These are phyloP conservation scores for Gryllus bimaculatus DNA, from an alignment of 1,140 invertebrate genomes.

Conservation along the genomic window DNA sequence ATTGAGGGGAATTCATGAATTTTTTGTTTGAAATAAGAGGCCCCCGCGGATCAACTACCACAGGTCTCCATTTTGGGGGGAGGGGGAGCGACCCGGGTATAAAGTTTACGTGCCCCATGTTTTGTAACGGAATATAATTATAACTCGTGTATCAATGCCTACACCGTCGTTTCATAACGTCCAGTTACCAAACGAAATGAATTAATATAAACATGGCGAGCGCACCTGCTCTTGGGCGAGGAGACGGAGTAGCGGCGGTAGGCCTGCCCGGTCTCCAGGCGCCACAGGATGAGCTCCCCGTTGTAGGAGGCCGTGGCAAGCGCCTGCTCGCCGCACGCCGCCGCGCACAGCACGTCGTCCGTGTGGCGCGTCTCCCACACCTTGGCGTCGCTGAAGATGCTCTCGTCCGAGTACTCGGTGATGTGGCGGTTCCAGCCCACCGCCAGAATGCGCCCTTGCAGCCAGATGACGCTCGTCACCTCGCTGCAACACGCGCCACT, in stretches of 20 bases:
- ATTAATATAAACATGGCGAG: no score
- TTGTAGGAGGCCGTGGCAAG: slow-evolving; percentile 48
- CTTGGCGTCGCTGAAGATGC: not conserved
- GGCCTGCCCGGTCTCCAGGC: slow-evolving; percentile 57
- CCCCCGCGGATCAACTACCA: no score
- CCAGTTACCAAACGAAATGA: no score
- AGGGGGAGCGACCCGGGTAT: no score
- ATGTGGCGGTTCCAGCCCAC: slow-evolving; percentile 60
- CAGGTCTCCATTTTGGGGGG: no score
- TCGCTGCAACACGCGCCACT: slow-evolving; percentile 19
- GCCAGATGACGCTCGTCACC: slow-evolving; percentile 34
- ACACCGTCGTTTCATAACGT: no score
- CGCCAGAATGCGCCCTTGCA: slow-evolving; percentile 48
- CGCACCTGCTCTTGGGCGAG: slow-evolving; percentile 10
- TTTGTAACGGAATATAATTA: no score
- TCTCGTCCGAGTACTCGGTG: slow-evolving; percentile 52
- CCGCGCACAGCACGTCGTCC: slow-evolving; percentile 60
- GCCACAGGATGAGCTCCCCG: slow-evolving; percentile 71
- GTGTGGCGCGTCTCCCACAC: slow-evolving; percentile 55
- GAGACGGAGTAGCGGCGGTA: slow-evolving; percentile 35
- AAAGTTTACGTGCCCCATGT: no score
- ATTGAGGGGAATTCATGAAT: no score
- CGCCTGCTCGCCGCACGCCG: slow-evolving; percentile 46
- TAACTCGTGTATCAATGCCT: no score
- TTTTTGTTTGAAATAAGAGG: no score